These are phyloP conservation scores for Patella caerulea DNA, from an alignment of 2,888 invertebrate species.

Conservation along the genomic window DNA sequence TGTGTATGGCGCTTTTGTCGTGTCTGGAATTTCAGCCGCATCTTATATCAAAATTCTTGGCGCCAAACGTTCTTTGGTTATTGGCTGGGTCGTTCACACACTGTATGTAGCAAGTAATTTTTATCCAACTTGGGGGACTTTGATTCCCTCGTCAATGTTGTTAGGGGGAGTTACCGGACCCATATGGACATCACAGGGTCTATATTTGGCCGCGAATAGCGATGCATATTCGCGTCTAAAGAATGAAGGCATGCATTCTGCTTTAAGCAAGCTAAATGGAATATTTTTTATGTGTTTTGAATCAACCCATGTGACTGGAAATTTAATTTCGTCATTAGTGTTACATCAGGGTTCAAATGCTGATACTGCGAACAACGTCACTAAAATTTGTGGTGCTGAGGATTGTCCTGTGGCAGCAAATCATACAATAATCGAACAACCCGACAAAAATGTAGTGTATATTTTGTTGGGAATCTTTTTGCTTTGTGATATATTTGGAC, in stretches of 20 bases:
- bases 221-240: constrained; percentile 45
- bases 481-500: constrained; percentile 48
- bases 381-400: constrained; percentile 50
- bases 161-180: constrained; percentile 58
- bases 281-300: constrained; percentile 57
- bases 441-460: constrained; percentile 44
- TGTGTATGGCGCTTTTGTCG: constrained; percentile 59
- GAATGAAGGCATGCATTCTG: constrained; percentile 39
- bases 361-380: constrained; percentile 9
- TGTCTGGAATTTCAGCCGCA: constrained; percentile 58
- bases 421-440: constrained; percentile 40
- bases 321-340: constrained; percentile 58
- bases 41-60: constrained; percentile 50
- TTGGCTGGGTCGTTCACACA: constrained; percentile 50
- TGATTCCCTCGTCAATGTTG: constrained; percentile 59
- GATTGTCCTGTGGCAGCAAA: constrained; percentile 42
- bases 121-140: constrained; percentile 51
- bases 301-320: constrained; percentile 58
- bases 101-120: constrained; percentile 56
- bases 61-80: constrained; percentile 54
- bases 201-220: constrained; percentile 57
- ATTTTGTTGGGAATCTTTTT: constrained; percentile 55
- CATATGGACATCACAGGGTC: constrained; percentile 62
- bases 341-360: constrained; percentile 43
- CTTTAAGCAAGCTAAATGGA: constrained; percentile 57